A percentile compares a stretch with the other conserved stretches of the same genome.
Evolutionary conservation across 2,113 vertebrate genomes (phyloP).

Genomic region (Panurus biarmicus): DNA sequence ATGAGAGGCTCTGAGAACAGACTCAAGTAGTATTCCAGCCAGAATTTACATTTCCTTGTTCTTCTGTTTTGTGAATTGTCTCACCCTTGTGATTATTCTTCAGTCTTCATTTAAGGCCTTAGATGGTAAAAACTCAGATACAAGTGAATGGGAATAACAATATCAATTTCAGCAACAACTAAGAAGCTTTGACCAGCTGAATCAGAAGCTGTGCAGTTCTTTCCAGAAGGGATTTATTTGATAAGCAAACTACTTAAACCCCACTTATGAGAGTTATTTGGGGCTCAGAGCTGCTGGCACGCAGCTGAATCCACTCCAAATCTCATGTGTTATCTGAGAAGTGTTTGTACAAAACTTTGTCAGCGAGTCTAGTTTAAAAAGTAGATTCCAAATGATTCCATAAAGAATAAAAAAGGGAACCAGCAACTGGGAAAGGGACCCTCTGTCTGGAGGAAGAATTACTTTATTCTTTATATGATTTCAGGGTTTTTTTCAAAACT

Average conservation of each 20-base stretch:
- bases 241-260: neutral
- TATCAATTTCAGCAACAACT: neutral
- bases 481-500: neutral
- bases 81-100: neutral
- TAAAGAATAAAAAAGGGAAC: neutral
- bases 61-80: neutral
- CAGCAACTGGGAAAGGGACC: neutral
- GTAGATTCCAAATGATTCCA: neutral
- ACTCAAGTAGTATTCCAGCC: neutral
- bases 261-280: neutral
- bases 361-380: neutral
- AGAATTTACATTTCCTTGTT: neutral
- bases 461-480: neutral
- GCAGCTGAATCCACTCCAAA: neutral
- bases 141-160: neutral
- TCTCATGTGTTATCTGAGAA: neutral
- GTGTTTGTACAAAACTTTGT: neutral
- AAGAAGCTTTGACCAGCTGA: neutral
- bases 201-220: neutral
- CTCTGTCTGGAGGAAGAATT: neutral
- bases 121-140: neutral
- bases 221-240: neutral
- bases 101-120: neutral
- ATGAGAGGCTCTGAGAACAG: neutral
- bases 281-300: neutral